phyloP scores from a whole-genome alignment of 2,797 vertebrate genomes.

The Gallinago solitaria region DNA sequence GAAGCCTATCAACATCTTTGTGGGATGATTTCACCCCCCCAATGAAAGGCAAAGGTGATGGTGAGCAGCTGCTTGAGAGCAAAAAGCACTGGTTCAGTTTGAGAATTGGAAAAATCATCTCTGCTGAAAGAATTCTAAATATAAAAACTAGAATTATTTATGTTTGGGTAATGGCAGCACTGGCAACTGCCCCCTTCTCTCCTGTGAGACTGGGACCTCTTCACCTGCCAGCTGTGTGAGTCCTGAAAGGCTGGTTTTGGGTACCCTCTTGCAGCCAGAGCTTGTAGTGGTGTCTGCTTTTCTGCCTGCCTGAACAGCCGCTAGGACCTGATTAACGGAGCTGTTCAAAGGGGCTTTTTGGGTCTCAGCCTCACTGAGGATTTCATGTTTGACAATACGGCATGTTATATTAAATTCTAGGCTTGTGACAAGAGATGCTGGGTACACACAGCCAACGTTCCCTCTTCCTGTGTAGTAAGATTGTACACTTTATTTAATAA shows the following conservation, averaged over 20 bases:
- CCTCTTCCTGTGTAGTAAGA: not conserved
- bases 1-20: not conserved
- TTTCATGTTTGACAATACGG: not conserved
- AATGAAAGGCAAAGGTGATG: not conserved
- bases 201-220: not conserved
- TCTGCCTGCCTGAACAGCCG: not conserved
- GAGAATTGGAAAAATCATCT: not conserved
- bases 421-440: not conserved
- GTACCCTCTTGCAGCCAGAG: not conserved
- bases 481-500: not conserved
- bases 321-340: not conserved
- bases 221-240: not conserved
- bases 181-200: not conserved
- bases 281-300: not conserved
- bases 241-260: not conserved
- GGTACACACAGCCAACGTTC: not conserved
- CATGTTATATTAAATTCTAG: not conserved
- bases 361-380: not conserved
- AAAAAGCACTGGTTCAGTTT: not conserved
- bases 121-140: not conserved
- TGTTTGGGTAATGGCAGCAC: not conserved
- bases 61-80: not conserved
- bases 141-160: not conserved
- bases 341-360: not conserved
- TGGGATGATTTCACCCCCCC: not conserved